Evolutionary conservation across 2,797 vertebrate genomes (phyloP).

Genomic region (Acipenser ruthenus): DNA sequence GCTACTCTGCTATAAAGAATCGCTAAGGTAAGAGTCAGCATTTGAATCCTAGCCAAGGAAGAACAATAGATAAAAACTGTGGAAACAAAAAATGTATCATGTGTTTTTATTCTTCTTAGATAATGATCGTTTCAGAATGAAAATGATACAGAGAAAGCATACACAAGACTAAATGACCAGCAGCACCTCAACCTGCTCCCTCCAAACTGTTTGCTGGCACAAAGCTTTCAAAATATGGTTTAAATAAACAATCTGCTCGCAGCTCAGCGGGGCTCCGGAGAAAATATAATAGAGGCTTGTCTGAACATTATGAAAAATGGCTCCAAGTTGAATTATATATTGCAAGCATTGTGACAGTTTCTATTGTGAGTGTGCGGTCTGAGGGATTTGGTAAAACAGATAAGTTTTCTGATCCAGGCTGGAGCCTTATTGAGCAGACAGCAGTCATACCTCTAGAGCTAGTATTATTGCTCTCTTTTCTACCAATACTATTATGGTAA

Average conservation of each 20-base stretch:
- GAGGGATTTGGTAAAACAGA: constrained; percentile 50
- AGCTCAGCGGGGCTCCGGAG: constrained; percentile 38
- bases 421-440: constrained; percentile 65
- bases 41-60: constrained; percentile 41
- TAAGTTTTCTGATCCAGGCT: constrained; percentile 50
- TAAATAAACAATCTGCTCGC: constrained; percentile 32
- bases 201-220: constrained; percentile 27
- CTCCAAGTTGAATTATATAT: constrained; percentile 58
- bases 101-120: constrained; percentile 62
- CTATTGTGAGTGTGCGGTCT: constrained; percentile 57
- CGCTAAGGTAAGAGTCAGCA: constrained; percentile 1
- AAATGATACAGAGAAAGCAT: constrained; percentile 38
- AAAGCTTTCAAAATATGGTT: constrained; percentile 29
- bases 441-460: constrained; percentile 50
- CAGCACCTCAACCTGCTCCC: constrained; percentile 24
- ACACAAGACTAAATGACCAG: constrained; percentile 1
- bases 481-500: constrained; percentile 58
- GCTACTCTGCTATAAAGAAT: too few relatives aligned
- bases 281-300: constrained; percentile 48
- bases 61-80: constrained; percentile 24
- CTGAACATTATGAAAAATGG: constrained; percentile 55
- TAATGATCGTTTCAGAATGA: constrained; percentile 62
- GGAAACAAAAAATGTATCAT: constrained; percentile 36
- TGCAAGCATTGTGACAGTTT: constrained; percentile 57
- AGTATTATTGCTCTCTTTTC: constrained; percentile 44